Conservation (phyloP, 2,113 vertebrate species). For the Xyliphius kryptos region DNA sequence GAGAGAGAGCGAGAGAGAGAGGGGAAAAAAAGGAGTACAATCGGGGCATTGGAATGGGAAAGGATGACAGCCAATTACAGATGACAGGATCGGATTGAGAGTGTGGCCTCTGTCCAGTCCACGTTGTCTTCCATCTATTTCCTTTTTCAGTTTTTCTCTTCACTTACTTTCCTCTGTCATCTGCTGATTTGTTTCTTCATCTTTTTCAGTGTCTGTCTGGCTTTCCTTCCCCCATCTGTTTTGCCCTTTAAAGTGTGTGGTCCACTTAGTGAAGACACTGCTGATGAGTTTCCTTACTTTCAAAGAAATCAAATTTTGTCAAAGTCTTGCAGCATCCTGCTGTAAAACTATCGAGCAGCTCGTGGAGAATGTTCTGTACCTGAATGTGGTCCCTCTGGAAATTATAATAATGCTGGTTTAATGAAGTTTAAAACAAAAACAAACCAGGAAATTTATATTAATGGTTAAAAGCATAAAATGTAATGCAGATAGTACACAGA, state of each 20-base stretch:
- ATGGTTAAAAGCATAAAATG: too few species aligned
- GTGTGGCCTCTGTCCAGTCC: conserved; percentile 22
- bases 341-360: too few species aligned
- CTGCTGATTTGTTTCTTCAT: not conserved
- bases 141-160: conserved; percentile 1
- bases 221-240: not conserved
- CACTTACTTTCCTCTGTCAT: not conserved
- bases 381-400: too few species aligned
- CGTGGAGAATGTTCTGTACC: too few species aligned
- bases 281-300: not conserved
- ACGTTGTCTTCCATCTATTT: not conserved
- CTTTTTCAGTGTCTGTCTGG: not conserved
- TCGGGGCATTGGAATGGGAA: conserved; percentile 38
- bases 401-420: too few species aligned
- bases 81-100: conserved; percentile 54
- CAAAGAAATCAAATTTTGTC: not conserved
- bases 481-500: too few species aligned
- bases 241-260: not conserved
- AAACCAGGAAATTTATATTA: too few species aligned
- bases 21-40: conserved; percentile 33
- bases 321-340: too few species aligned
- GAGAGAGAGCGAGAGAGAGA: too few species aligned
- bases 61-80: conserved; percentile 52
- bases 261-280: not conserved
- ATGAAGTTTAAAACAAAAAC: too few species aligned